A percentile compares a stretch with the other conserved stretches of the same genome.
Evolutionary conservation across 2,797 vertebrate species (phyloP).

Genomic region (Dicrostonyx torquatus): DNA sequence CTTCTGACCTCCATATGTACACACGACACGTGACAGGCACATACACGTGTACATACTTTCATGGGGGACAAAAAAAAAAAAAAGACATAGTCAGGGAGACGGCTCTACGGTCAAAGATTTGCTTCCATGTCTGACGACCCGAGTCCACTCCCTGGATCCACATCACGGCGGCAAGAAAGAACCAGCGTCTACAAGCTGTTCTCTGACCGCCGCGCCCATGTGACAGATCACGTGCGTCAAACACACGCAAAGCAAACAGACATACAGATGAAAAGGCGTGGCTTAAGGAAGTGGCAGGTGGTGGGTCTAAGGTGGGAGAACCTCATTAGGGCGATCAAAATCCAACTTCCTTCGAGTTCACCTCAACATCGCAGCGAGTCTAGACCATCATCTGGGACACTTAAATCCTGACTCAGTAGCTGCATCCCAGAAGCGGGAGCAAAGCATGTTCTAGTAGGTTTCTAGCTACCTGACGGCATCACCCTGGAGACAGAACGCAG

Average conservation of each 20-base stretch:
- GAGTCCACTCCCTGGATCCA: neutral
- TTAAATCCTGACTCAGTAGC: neutral
- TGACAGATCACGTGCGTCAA: too few relatives aligned
- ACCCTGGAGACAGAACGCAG: neutral
- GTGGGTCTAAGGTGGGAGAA: neutral
- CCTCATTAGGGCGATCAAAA: neutral
- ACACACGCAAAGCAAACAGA: neutral
- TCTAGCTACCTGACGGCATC: neutral
- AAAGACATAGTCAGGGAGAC: neutral
- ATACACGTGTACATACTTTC: neutral
- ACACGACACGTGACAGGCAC: neutral
- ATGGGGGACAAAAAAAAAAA: too few relatives aligned
- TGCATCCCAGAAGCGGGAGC: constrained; percentile 35
- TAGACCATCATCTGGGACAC: neutral
- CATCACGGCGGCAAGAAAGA: neutral
- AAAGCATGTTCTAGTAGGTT: constrained; percentile 5
- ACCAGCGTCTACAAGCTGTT: neutral
- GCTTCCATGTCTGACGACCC: neutral
- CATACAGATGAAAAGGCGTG: neutral
- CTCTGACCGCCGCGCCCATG: neutral
- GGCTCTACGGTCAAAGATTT: neutral
- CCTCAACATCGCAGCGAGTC: neutral
- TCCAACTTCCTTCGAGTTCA: neutral
- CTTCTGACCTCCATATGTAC: neutral
- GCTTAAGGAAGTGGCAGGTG: neutral